Evolutionary conservation across 1,140 invertebrate genomes (phyloP).

Genomic region (Globodera rostochiensis): DNA sequence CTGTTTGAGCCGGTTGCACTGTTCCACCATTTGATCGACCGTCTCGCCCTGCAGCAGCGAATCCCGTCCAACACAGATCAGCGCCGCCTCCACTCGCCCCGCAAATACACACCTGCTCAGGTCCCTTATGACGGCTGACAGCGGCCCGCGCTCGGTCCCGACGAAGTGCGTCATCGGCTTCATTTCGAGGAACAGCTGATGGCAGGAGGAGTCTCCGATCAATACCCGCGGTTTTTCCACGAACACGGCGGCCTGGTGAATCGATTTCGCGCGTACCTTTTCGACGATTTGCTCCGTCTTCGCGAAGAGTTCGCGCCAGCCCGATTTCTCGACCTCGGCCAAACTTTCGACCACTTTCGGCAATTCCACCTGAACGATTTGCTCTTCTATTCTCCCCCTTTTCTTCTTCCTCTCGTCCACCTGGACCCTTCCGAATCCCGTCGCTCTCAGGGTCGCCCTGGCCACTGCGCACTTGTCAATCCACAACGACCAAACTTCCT

Average conservation of each 20-base stretch:
- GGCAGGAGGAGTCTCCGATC: too few species aligned
- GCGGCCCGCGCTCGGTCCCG: too few species aligned
- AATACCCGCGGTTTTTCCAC: background rate
- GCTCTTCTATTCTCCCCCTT: too few species aligned
- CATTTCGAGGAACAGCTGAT: too few species aligned
- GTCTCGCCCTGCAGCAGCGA: background rate
- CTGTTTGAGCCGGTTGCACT: background rate
- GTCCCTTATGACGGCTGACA: background rate
- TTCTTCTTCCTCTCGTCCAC: too few species aligned
- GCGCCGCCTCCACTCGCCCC: too few species aligned
- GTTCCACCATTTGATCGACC: background rate
- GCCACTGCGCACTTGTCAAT: background rate
- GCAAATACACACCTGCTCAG: background rate
- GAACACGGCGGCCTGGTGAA: background rate
- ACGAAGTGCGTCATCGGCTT: too few species aligned
- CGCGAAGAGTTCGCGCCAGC: background rate
- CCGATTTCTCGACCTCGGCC: background rate
- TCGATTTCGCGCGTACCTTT: background rate
- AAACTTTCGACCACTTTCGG: background rate
- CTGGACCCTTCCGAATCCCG: too few species aligned
- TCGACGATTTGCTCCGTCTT: background rate
- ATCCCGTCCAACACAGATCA: background rate
- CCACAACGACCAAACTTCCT: background rate
- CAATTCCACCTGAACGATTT: too few species aligned
- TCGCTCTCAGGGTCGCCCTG: background rate